A percentile compares a stretch with the other conserved stretches of the same genome.
These are phyloP conservation scores for Leptopilina boulardi DNA, from an alignment of 1,140 invertebrate species.

Conservation along the genomic window DNA sequence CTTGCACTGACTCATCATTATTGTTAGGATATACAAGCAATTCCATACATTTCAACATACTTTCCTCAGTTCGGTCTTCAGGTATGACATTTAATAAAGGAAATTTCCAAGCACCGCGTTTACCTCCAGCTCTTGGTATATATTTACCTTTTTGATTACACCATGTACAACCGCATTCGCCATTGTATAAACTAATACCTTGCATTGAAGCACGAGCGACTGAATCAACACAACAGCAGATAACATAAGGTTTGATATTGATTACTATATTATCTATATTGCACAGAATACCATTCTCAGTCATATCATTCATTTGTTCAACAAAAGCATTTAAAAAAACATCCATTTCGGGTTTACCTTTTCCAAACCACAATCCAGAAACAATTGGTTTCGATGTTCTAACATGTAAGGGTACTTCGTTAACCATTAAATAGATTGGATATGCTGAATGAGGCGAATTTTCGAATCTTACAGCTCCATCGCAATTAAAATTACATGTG, in stretches of 20 bases:
- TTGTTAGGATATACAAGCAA: background rate
- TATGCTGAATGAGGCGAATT: background rate
- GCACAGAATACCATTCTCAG: background rate
- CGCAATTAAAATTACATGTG: constrained; percentile 6
- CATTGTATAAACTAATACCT: constrained; percentile 27
- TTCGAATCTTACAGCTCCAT: constrained; percentile 32
- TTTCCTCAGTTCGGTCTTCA: constrained; percentile 31
- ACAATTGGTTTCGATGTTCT: too few species aligned
- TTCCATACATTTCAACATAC: background rate
- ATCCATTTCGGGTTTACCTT: too few species aligned
- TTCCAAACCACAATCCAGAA: too few species aligned
- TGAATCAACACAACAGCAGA: too few species aligned
- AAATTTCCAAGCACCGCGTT: constrained; percentile 27
- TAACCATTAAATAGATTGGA: constrained; percentile 36
- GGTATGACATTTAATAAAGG: background rate
- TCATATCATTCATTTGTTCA: constrained; percentile 35
- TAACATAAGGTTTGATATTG: constrained; percentile 32
- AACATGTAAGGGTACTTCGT: too few species aligned
- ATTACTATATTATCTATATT: background rate
- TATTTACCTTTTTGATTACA: constrained; percentile 17
- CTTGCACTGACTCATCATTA: background rate
- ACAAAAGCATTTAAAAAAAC: constrained; percentile 22
- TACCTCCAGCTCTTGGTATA: background rate
- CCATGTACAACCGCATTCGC: constrained; percentile 34
- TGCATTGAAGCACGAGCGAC: too few species aligned